Base-by-base conservation (phyloP, 2,888 invertebrate genomes). In the Portevinia maculata region DNA sequence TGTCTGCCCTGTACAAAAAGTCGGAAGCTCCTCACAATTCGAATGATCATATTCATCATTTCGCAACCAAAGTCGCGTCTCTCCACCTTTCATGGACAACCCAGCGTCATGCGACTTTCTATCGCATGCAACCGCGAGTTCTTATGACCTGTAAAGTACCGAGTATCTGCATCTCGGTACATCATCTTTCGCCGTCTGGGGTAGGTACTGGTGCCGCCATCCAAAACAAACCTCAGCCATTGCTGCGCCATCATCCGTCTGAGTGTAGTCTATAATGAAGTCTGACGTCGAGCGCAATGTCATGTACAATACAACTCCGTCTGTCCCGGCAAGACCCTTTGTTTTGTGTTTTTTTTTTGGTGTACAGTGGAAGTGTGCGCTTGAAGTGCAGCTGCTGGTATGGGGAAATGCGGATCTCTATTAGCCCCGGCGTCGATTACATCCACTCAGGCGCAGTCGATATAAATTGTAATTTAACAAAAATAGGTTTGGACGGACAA, bases 391-490 rank as follows among this genome's bases (percentile, higher is more conserved):
- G 46, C 62, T 24, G 64, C 6, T 67, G 17, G 13, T 39, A 48
- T 34, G 41, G 46, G 28, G 52, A 37, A 34, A 13, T 15, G 60
- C 32, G 50, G 65, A 44, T 71, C 24, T 46, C 73, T 67, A 73
- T 60, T 50, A 73, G 65, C 48, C 34, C 8, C 41, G 19, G 28
- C 59, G 41, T 59, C 52, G 59, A 59, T 69, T 67, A 60, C 19
- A 52, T 50, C 30, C 79, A 70, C 57, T 57, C 74, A 32, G 62
- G 67, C 69, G 62, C 28, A 57, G 39, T 46, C 41, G 65, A 70
- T 83, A 65, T 83, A 76, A 83, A 83, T 83, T 83, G 65, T 83
- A 76, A 79, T 73, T 73, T 48, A 74, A 76, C 65, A 48, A 55
- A 24, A 67, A 76, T 83, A 71, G 60, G 65, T 50, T 71, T 67